A percentile compares a stretch with the other conserved stretches of the same genome.
Evolutionary conservation across 2,113 vertebrate genomes (phyloP).

Genomic region (Xenopus laevis): DNA sequence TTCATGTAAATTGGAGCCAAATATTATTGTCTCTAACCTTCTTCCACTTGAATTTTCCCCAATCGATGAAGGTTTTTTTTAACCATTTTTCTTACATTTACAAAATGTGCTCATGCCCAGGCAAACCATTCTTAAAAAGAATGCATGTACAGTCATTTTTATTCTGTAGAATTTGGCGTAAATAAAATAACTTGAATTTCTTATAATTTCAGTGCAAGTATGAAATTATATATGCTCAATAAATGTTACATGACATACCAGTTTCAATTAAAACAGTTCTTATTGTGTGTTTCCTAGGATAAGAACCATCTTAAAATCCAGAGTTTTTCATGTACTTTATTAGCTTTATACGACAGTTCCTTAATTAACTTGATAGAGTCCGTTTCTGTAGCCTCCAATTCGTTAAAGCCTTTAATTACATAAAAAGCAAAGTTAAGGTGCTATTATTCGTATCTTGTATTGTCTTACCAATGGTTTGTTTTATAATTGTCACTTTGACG

Average conservation of each 20-base stretch:
- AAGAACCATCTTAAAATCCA: neutral
- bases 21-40: too few relatives aligned
- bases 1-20: too few relatives aligned
- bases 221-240: conserved; percentile 4
- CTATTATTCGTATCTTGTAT: conserved; percentile 66
- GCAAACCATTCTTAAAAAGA: too few relatives aligned
- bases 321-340: conserved; percentile 18
- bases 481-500: conserved; percentile 76
- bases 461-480: conserved; percentile 75
- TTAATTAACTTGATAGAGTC: conserved; percentile 72
- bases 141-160: too few relatives aligned
- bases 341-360: conserved; percentile 67
- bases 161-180: too few relatives aligned
- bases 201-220: too few relatives aligned
- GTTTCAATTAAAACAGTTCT: neutral
- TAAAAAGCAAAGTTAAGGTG: conserved; percentile 62
- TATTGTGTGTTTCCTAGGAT: neutral
- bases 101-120: too few relatives aligned
- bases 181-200: too few relatives aligned
- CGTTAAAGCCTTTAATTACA: conserved; percentile 75
- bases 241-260: neutral
- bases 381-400: conserved; percentile 75
- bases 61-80: too few relatives aligned
- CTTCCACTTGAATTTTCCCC: too few relatives aligned
- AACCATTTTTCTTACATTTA: too few relatives aligned